phyloP scores from a whole-genome alignment of 2,888 invertebrate genomes.

The Plutella xylostella region DNA sequence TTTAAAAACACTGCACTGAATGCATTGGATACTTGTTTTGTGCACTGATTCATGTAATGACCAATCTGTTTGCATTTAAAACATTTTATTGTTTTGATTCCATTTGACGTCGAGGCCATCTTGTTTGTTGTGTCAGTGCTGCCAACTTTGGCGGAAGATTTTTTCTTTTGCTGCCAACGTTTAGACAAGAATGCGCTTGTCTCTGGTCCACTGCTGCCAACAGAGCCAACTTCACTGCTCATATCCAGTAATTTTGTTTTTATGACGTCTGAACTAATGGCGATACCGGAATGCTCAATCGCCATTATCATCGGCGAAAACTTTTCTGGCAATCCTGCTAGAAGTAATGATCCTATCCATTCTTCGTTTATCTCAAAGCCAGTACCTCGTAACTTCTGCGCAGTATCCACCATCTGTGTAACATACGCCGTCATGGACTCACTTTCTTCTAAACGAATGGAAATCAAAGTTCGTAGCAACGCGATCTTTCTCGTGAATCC shows the following conservation, averaged over 20 bases:
- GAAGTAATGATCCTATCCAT: slow-evolving; percentile 3
- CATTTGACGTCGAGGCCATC: not conserved
- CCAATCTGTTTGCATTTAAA: slow-evolving; percentile 8
- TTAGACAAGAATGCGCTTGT: not conserved
- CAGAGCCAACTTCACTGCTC: not conserved
- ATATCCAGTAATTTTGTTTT: not conserved
- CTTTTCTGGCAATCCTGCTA: slow-evolving; percentile 1
- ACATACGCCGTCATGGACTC: not conserved
- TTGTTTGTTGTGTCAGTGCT: not conserved
- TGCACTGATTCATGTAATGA: slow-evolving; percentile 13
- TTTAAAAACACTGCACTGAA: slow-evolving; percentile 16
- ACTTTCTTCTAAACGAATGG: not conserved
- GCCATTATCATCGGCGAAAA: not conserved
- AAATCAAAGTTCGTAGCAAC: not conserved
- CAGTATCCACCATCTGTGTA: not conserved
- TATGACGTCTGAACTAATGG: not conserved
- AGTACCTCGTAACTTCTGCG: not conserved
- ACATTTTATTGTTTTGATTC: slow-evolving; percentile 7
- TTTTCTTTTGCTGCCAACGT: not conserved
- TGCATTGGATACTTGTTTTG: slow-evolving; percentile 10
- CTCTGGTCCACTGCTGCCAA: too few relatives aligned
- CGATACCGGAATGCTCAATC: not conserved
- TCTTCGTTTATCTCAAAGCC: slow-evolving; percentile 4
- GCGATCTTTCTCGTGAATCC: slow-evolving; percentile 2
- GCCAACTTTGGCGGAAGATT: not conserved